Conservation (phyloP, 2,113 vertebrate species). For the Scolopax mira region DNA sequence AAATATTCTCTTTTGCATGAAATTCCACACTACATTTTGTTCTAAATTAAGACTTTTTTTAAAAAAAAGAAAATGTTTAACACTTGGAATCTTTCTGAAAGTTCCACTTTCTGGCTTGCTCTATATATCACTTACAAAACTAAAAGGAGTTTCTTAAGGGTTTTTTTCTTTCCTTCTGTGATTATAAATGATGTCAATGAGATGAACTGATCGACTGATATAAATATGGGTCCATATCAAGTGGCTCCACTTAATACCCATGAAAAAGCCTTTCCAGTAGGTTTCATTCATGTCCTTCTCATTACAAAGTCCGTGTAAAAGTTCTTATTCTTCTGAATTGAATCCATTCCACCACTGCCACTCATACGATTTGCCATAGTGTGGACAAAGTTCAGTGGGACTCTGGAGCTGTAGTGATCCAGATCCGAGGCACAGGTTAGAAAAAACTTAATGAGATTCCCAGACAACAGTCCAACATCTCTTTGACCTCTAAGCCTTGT, state of each 20-base stretch:
- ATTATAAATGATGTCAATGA: not conserved
- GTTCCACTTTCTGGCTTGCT: not conserved
- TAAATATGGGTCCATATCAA: too few species aligned
- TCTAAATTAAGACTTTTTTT: not conserved
- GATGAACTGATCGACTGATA: not conserved
- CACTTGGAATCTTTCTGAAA: not conserved
- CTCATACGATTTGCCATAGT: not conserved
- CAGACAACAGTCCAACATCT: not conserved
- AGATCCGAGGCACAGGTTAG: not conserved
- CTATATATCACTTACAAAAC: not conserved
- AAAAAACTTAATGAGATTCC: not conserved
- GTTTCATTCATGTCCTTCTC: not conserved
- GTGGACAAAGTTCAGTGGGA: not conserved
- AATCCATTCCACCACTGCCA: not conserved
- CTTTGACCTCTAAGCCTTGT: not conserved
- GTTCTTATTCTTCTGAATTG: not conserved
- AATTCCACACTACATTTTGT: not conserved
- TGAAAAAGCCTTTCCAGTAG: not conserved
- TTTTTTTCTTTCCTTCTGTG: not conserved
- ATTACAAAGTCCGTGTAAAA: not conserved
- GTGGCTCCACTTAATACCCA: not conserved
- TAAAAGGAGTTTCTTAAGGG: rapidly evolving
- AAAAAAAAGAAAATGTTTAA: not conserved
- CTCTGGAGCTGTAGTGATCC: not conserved
- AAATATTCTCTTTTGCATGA: constrained; percentile 16